Evolutionary conservation across 2,113 vertebrate genomes (phyloP).

Genomic region (Synchiropus splendidus): DNA sequence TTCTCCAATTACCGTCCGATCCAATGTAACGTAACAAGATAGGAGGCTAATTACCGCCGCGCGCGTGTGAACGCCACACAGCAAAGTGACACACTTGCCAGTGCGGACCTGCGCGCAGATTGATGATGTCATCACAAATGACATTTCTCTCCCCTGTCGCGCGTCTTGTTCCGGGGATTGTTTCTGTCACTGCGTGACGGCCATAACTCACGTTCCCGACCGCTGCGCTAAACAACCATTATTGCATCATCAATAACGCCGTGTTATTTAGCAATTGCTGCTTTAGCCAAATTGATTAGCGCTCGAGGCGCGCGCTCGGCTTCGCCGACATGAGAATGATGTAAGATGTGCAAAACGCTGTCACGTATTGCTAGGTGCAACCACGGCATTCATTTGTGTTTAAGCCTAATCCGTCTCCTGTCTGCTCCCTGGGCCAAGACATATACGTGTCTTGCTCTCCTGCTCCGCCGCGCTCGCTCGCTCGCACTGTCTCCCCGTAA

Average conservation of each 20-base stretch:
- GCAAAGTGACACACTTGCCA: constrained; percentile 2
- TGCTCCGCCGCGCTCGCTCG: constrained; percentile 5
- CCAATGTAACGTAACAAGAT: constrained; percentile 47
- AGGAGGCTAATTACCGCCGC: constrained; percentile 49
- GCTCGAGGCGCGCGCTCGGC: constrained; percentile 24
- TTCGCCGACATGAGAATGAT: constrained; percentile 41
- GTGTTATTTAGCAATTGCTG: constrained; percentile 43
- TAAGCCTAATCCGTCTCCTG: constrained; percentile 26
- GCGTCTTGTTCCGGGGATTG: constrained; percentile 18
- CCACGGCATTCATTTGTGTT: constrained; percentile 46
- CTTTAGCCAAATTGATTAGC: constrained; percentile 53
- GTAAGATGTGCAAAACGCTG: constrained; percentile 32
- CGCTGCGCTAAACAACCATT: constrained; percentile 27
- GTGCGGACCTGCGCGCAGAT: not conserved
- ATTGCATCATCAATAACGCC: constrained; percentile 50
- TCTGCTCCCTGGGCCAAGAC: constrained; percentile 27
- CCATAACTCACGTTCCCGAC: constrained; percentile 39
- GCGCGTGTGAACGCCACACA: constrained; percentile 25
- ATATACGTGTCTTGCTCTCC: constrained; percentile 15
- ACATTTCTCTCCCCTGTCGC: constrained; percentile 12
- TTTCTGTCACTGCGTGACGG: constrained; percentile 35
- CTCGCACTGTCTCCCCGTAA: constrained; percentile 18
- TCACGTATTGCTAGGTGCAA: constrained; percentile 43
- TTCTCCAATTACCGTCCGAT: constrained; percentile 54
- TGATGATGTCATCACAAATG: constrained; percentile 16